Base-by-base conservation (phyloP, 35 echinoderm and acorn worm species). In the Apostichopus japonicus region DNA sequence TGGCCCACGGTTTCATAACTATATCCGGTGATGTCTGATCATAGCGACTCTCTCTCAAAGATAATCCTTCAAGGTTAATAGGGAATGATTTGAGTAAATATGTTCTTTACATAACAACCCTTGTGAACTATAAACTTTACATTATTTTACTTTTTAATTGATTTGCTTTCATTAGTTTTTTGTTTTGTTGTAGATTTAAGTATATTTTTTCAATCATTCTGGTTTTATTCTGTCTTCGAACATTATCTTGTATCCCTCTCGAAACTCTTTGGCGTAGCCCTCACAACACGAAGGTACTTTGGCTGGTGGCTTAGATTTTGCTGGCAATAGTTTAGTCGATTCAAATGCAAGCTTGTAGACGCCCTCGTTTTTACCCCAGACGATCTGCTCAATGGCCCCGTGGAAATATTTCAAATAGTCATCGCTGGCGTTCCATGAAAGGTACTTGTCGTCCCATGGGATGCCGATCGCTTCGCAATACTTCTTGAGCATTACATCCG, bases 391-490 rank as follows among this genome's bases (percentile, higher is more conserved):
- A 8, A 80, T 44, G 23, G 78, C 78, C 14, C 78, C 78, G 24
- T 80, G 14, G 51, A 80, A 80, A 23, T 80, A 80, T 51, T 80
- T 80, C 14, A 80, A 80, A 14, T 44, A 80, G 10, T 80, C 78
- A 19, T 80, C 78, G 23, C 78, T 80, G 15, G 6, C 27, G 15
- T 92, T 21, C 90, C 90, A 92, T 78, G 79, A 55, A 53, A 92
- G 23, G 10, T 79, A 79, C 19, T 63, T 55, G 4, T 92, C 77
- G 15, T 67, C 22, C 52, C 52, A 92, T 24, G 76, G 90, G 16
- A 92, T 59, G 19, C 77, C 90, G 56, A 79, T 23, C 9, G n/a
- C 75, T 55, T 79, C 58, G 54, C 75, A 92, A 17, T 92, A 88
- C 33, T 88, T 88, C 27, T 65, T 63, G 27, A 88, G 86, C 4